Percentiles rank a stretch among this genome's conserved stretches.
These are phyloP conservation scores for Leptinotarsa rubiginosa DNA, from an alignment of 2,888 invertebrate species.

Conservation along the genomic window DNA sequence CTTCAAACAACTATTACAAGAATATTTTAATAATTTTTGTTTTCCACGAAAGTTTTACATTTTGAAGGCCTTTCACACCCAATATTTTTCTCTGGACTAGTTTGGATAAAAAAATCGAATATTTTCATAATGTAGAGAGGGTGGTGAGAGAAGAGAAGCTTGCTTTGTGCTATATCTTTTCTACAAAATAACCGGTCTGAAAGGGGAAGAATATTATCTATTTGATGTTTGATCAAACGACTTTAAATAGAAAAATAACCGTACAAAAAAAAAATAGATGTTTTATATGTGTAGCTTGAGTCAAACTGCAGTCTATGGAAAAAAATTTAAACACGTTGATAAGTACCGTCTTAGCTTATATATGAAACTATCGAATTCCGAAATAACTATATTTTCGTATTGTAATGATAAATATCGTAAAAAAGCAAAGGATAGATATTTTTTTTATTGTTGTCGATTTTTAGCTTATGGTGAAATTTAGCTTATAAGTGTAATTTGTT, in stretches of 20 bases:
- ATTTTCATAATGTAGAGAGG: slow-evolving; percentile 28
- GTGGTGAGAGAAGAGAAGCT: slow-evolving; percentile 10
- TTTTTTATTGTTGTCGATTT: slow-evolving; percentile 60
- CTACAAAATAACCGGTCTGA: slow-evolving; percentile 27
- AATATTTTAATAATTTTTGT: slow-evolving; percentile 65
- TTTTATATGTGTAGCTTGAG: slow-evolving; percentile 64
- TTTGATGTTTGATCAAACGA: slow-evolving; percentile 43
- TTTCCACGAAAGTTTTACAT: slow-evolving; percentile 54
- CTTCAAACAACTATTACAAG: neutral
- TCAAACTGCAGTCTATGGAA: slow-evolving; percentile 48
- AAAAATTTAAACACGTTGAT: slow-evolving; percentile 44
- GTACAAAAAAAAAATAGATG: slow-evolving; percentile 55
- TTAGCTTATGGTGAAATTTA: slow-evolving; percentile 54
- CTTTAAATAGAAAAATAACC: slow-evolving; percentile 41
- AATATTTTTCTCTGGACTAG: slow-evolving; percentile 16
- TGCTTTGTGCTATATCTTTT: slow-evolving; percentile 13
- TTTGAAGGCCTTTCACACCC: neutral
- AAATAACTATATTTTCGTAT: slow-evolving; percentile 65
- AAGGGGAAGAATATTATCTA: slow-evolving; percentile 33
- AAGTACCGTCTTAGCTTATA: slow-evolving; percentile 56
- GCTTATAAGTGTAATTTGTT: slow-evolving; percentile 56
- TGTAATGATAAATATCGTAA: slow-evolving; percentile 55
- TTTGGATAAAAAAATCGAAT: neutral
- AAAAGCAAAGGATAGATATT: slow-evolving; percentile 55
- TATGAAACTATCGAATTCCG: slow-evolving; percentile 61